Evolutionary conservation across 2,113 vertebrate genomes (phyloP), one percentile per base, ranked within the genome.

Genomic region (Drymodes brunneopygia): DNA sequence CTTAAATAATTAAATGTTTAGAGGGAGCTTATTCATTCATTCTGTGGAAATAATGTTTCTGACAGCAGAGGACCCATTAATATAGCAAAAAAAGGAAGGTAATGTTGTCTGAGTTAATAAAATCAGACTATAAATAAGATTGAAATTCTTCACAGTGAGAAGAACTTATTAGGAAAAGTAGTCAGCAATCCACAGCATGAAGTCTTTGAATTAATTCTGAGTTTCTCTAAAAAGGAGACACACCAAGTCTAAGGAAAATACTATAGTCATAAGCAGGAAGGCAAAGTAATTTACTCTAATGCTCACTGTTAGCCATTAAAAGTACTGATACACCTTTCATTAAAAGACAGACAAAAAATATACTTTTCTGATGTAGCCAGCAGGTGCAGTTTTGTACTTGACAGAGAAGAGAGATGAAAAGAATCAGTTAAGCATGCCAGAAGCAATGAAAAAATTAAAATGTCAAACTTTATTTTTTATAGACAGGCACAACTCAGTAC

Each of bases 361-460:
- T 0, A 31, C 13, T 29, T 88, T 85, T 92, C 18, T 84, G 65
- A 72, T 91, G n/a, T 90, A 87, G 58, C 42, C 27, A 85, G 48
- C 48, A 87, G 42, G 28, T 88, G 38, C 40, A 60, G 13, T 90
- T 81, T 92, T 94, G 53, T 92, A 71, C 33, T 88, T 85, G 66
- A 72, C 47, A 90, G 65, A 86, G 61, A 92, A 75, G 6, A 57
- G 42, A 74, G 29, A 85, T 86, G 33, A 48, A 84, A 82, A 73
- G 77, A 88, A n/a, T 13, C 65, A 56, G 57, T 56, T 79, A 85
- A 91, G 53, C 44, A 18, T 93, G 57, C 53, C 61, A 85, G 53
- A 81, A 89, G 74, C 81, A 88, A 45, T 47, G 27, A 64, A 88
- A 95, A 95, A 92, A 88, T 82, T 89, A 72, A 83, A 60, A 66